Percentiles rank a stretch among this genome's conserved stretches.
phyloP scores from a whole-genome alignment of 2,888 invertebrate genomes.

The Meteorus cinctellus region DNA sequence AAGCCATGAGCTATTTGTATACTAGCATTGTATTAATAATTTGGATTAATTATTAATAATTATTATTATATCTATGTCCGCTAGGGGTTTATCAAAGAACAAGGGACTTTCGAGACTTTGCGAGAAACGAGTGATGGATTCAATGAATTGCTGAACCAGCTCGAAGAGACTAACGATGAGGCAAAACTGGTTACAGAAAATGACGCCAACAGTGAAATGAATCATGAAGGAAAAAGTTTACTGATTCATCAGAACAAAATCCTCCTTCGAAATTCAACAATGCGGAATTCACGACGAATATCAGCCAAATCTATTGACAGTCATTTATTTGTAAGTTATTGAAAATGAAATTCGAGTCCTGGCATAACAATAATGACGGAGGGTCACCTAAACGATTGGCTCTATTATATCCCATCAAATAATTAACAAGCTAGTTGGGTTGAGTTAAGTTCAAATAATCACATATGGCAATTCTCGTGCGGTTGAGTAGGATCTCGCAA shows the following conservation, averaged over 20 bases:
- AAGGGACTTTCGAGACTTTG: constrained; percentile 68
- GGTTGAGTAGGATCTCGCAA: too few species aligned
- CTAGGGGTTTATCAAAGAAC: constrained; percentile 62
- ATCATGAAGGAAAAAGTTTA: background rate
- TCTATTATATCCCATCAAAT: too few species aligned
- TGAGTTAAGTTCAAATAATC: too few species aligned
- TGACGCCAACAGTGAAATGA: background rate
- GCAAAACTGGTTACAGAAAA: background rate
- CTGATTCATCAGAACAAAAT: constrained; percentile 11
- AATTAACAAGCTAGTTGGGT: too few species aligned
- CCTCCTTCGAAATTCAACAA: constrained; percentile 6
- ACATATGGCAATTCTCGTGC: too few species aligned
- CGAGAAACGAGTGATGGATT: constrained; percentile 64
- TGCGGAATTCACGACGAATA: constrained; percentile 31
- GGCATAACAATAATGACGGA: too few species aligned
- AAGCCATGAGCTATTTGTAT: too few species aligned
- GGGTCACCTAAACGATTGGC: too few species aligned
- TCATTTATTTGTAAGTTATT: constrained; percentile 44
- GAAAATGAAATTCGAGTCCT: constrained; percentile 13
- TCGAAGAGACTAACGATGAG: constrained; percentile 39
- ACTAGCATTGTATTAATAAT: background rate
- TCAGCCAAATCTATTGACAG: constrained; percentile 51
- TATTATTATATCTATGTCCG: constrained; percentile 17
- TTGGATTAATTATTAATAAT: background rate
- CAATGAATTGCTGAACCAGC: constrained; percentile 49